These are phyloP conservation scores for Drosophila pegasa DNA, from an alignment of 2,888 invertebrate genomes.

Conservation along the genomic window DNA sequence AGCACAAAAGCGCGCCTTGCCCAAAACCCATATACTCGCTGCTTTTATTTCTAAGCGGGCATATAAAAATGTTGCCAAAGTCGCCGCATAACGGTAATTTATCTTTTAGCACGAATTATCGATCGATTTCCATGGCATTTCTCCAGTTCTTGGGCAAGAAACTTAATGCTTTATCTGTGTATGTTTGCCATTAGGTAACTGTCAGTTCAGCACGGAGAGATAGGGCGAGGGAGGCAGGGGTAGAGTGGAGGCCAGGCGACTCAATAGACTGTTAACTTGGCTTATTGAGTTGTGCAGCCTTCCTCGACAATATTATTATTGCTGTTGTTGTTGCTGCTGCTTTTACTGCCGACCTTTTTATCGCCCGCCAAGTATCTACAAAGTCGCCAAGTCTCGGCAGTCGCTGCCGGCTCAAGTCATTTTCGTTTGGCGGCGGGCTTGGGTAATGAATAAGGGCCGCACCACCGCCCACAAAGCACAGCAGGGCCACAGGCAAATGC, in stretches of 20 bases:
- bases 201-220: constrained; percentile 70
- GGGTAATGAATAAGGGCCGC: constrained; percentile 69
- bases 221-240: not conserved
- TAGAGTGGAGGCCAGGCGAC: constrained; percentile 19
- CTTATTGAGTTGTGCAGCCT: constrained; percentile 74
- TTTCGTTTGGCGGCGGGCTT: constrained; percentile 69
- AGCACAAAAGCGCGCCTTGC: not conserved
- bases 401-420: constrained; percentile 62
- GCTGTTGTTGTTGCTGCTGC: constrained; percentile 37
- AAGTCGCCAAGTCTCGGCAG: constrained; percentile 59
- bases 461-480: constrained; percentile 31
- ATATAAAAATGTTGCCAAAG: constrained; percentile 39
- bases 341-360: constrained; percentile 69
- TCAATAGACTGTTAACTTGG: constrained; percentile 79
- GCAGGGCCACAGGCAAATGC: constrained; percentile 12
- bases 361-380: constrained; percentile 75
- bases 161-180: constrained; percentile 80
- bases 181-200: constrained; percentile 81
- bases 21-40: not conserved
- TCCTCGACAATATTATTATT: constrained; percentile 13
- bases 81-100: constrained; percentile 72
- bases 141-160: constrained; percentile 42
- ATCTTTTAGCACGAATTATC: constrained; percentile 81
- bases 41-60: not conserved
- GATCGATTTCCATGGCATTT: constrained; percentile 72